These are phyloP conservation scores for Caenorhabditis remanei DNA, from an alignment of 1,140 invertebrate genomes.

Conservation along the genomic window DNA sequence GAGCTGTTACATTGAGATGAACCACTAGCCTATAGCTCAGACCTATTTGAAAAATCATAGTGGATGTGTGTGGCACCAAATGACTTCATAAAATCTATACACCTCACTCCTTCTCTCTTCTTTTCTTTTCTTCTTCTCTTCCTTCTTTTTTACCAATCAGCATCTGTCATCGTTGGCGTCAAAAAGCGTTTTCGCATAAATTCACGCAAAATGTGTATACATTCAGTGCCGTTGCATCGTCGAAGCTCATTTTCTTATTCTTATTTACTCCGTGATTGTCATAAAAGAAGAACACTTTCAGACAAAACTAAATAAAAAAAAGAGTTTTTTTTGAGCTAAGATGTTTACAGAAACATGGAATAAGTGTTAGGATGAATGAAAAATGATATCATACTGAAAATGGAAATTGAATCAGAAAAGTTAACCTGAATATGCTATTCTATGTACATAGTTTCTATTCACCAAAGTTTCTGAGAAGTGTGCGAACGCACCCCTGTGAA, in stretches of 20 bases:
- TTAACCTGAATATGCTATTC: not conserved
- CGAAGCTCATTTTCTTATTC: not conserved
- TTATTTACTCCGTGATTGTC: not conserved
- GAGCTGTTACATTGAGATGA: constrained; percentile 21
- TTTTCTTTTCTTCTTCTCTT: constrained; percentile 5
- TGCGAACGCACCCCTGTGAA: constrained; percentile 9
- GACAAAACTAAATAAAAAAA: not conserved
- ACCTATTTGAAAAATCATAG: constrained; percentile 47
- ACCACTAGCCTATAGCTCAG: not conserved
- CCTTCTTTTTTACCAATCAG: constrained; percentile 24
- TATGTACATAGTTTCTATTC: not conserved
- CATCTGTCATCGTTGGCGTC: constrained; percentile 55
- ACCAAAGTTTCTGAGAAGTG: not conserved
- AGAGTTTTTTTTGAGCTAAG: not conserved
- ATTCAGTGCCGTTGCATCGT: not conserved
- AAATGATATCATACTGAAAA: not conserved
- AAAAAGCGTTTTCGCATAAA: constrained; percentile 46
- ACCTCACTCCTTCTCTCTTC: constrained; percentile 19
- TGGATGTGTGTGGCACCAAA: constrained; percentile 43
- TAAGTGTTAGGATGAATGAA: not conserved
- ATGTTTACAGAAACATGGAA: too few relatives aligned
- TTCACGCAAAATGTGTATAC: constrained; percentile 52
- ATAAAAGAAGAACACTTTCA: not conserved
- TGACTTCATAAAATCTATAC: constrained; percentile 57
- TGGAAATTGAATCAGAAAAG: not conserved